Evolutionary conservation across 1,140 invertebrate species (phyloP), one percentile per base, ranked within the genome.

Genomic region (Scaptodrosophila lebanonensis): DNA sequence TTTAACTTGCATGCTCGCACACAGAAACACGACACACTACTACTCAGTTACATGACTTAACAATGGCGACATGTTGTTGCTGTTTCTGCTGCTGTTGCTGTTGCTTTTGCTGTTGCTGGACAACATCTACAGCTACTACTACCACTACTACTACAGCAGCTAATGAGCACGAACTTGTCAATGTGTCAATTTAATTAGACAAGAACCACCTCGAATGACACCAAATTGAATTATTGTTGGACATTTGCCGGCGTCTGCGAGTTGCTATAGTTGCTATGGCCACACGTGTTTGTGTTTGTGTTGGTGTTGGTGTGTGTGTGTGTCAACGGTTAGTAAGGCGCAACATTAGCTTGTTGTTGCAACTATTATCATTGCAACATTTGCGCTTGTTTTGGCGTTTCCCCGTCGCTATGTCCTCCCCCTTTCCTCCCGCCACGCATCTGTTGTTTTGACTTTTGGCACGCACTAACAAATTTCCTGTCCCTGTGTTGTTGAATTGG

Each of bases 111-210:
- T 13, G n/a, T 22, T 33, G 36, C 42, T 50, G 38, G 22, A 4
- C 22, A 25, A 25, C 22, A 25, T 3, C 22, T 25, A 25, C 15
- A n/a, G 38, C 3, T 16, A 39, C 2, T 39, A 16, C 15, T 51
- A 35, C 32, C 33, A 54, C 52, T 63, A 50, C 49, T 75, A 63
- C 49, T 66, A 45, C 29, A 62, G 12, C 17, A 54, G 75, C 75
- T 82, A 82, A 83, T 82, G 70, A 82, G 76, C 76, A 83, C 76
- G 76, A 75, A 82, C 66, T 82, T 82, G 75, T 82, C 75, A 82
- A 73, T 84, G 82, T 84, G 79, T 84, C 79, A 84, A 82, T 76
- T 84, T 84, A 84, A 84, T 84, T 84, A 84, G 82, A 84, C 82
- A 84, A 75, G 73, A 52, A 71, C 66, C 57, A 62, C 57, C 64